Base-by-base conservation (phyloP, 2,113 vertebrate species). In the Percopsis transmontana region DNA sequence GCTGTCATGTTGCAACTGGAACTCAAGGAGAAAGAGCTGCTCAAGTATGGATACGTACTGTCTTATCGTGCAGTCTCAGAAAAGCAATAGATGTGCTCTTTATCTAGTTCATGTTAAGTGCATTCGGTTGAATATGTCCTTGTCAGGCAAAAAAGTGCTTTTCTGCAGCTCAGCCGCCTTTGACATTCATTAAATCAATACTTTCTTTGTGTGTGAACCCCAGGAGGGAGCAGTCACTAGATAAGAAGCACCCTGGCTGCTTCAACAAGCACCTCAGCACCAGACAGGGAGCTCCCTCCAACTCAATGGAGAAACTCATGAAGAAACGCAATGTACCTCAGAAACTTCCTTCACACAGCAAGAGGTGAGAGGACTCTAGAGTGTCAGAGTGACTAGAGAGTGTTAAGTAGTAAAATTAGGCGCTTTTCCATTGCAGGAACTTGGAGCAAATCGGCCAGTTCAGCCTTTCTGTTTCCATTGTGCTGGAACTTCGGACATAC, bases 1-100 rank as follows among this genome's bases (percentile, higher is more conserved):
- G 95, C 95, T 0, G 95, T 99, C 13, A 98, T 99, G 97, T 79
- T 98, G 67, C 97, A 99, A 87, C 92, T 99, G 81, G 97, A 99
- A 82, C 93, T 98, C 51, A 98, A 98, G 84, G 97, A 99, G 87
- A 94, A 95, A 72, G 97, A 98, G 81, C 90, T 99, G 65, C 93
- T 95, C 70, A 94, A 95, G 97, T 93, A 90, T n/a, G 87, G 68
- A 59, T 39, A 48, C 21, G 60, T n/a, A 5, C 2, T 58, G 19
- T 55, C 10, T 54, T 41, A 18, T 0, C 0, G 54, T 55, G 1
- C 40, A 12, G n/a, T n/a, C 2, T 61, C 2, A 68, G 3, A 45
- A 4, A 42, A 11, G 5, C 5, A 8, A 45, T 45, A 45, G 13
- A 3, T 20, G 20, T 51, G 20, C 48, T 19, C 48, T 11, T 51